A percentile compares a stretch with the other conserved stretches of the same genome.
These are phyloP conservation scores for Parnassius apollo DNA, from an alignment of 2,888 invertebrate species.

Conservation along the genomic window DNA sequence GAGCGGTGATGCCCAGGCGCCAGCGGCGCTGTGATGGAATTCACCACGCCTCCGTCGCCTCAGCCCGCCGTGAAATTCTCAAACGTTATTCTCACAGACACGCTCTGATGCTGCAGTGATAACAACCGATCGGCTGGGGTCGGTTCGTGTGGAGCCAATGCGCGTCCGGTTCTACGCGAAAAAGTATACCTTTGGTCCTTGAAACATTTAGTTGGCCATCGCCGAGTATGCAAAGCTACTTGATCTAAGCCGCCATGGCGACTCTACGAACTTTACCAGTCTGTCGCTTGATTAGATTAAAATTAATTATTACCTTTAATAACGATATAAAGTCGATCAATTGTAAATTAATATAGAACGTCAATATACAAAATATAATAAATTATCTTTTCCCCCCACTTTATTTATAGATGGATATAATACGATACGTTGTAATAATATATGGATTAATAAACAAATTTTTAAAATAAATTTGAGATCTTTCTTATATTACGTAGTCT, in stretches of 20 bases:
- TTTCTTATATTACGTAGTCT: constrained; percentile 81
- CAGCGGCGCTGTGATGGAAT: constrained; percentile 52
- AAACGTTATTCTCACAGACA: constrained; percentile 62
- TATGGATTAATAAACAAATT: constrained; percentile 77
- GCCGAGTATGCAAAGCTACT: constrained; percentile 81
- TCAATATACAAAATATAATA: constrained; percentile 80
- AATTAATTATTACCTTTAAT: constrained; percentile 80
- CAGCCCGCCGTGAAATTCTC: constrained; percentile 50
- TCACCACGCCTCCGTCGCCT: constrained; percentile 34
- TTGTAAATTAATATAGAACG: constrained; percentile 80
- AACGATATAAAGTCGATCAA: constrained; percentile 77
- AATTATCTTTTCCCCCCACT: constrained; percentile 70
- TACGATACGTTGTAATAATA: constrained; percentile 76
- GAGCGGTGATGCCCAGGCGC: constrained; percentile 37
- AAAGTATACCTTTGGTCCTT: constrained; percentile 81
- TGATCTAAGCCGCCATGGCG: constrained; percentile 79
- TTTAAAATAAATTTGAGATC: constrained; percentile 81
- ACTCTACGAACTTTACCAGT: constrained; percentile 82
- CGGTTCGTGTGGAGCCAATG: constrained; percentile 79
- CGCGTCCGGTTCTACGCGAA: constrained; percentile 80
- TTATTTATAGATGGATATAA: constrained; percentile 59
- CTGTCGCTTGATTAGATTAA: constrained; percentile 81
- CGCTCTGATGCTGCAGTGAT: constrained; percentile 65
- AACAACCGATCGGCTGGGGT: constrained; percentile 67
- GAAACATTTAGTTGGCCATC: constrained; percentile 78